phyloP scores from a whole-genome alignment of 2,797 vertebrate species.

The Anguilla anguilla region DNA sequence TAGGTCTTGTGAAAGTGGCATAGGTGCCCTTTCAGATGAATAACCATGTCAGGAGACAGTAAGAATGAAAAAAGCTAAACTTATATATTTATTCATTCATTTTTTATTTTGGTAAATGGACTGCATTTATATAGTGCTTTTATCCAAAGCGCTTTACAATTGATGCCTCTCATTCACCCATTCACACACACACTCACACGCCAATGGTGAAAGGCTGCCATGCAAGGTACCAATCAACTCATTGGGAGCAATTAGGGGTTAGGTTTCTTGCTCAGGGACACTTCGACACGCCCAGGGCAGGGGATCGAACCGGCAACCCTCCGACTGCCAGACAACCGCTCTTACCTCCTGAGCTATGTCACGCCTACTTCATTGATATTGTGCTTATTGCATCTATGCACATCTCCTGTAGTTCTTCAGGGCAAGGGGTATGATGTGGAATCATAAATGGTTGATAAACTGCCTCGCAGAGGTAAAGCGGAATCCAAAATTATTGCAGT shows the following conservation, averaged over 20 bases:
- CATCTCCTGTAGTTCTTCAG: neutral
- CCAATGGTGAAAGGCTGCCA: too few relatives aligned
- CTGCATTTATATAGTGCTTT: too few relatives aligned
- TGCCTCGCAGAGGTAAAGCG: neutral
- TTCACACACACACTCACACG: too few relatives aligned
- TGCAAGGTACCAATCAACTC: too few relatives aligned
- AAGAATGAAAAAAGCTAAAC: neutral
- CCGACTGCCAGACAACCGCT: too few relatives aligned
- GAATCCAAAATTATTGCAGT: neutral
- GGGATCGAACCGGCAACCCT: too few relatives aligned
- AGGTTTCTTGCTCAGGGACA: too few relatives aligned
- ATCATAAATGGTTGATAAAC: neutral
- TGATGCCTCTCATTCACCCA: too few relatives aligned
- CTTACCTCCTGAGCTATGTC: neutral
- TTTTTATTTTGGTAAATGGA: neutral
- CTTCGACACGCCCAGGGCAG: too few relatives aligned
- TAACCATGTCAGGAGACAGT: neutral
- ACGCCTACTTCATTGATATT: neutral
- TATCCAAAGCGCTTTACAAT: too few relatives aligned
- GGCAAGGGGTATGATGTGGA: neutral
- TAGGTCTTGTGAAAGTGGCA: neutral
- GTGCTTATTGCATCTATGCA: neutral
- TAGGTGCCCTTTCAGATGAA: neutral
- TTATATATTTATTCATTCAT: neutral
- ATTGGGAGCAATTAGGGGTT: too few relatives aligned